Percentiles rank a stretch among this genome's conserved stretches.
phyloP scores from a whole-genome alignment of 2,888 invertebrate genomes.

The Melieria crassipennis region DNA sequence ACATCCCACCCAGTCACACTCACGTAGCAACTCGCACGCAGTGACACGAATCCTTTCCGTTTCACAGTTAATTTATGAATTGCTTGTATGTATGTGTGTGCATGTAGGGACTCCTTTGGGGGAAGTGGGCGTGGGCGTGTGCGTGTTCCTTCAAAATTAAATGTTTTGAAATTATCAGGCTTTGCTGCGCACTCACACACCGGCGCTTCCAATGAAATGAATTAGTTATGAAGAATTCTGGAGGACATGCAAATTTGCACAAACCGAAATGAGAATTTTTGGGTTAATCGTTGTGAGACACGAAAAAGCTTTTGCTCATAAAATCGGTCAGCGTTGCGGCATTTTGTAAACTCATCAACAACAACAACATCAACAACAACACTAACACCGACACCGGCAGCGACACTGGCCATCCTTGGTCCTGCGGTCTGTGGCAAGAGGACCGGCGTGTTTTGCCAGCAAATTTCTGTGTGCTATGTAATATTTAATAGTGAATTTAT shows the following conservation, averaged over 20 bases:
- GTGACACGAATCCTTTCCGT: neutral
- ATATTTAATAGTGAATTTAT: too few species aligned
- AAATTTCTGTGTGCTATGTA: too few species aligned
- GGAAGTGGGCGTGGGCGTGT: neutral
- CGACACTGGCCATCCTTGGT: too few species aligned
- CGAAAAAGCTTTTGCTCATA: slow-evolving; percentile 1
- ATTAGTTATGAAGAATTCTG: neutral
- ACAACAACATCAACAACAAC: neutral
- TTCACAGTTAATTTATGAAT: slow-evolving; percentile 2
- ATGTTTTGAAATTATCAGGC: neutral
- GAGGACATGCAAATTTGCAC: slow-evolving; percentile 1
- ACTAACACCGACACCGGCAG: too few species aligned
- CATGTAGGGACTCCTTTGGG: neutral
- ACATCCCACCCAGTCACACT: neutral
- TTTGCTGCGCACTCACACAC: neutral
- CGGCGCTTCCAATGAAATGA: neutral
- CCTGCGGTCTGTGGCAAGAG: too few species aligned
- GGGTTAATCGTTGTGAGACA: neutral
- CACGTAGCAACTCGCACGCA: neutral
- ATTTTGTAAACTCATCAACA: neutral
- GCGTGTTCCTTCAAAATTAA: neutral
- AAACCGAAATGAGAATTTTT: too few species aligned
- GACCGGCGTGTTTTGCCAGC: too few species aligned
- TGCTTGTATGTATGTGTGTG: neutral
- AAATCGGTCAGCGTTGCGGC: neutral